Evolutionary conservation across 1,140 invertebrate genomes (phyloP), one percentile per base, ranked within the genome.

Genomic region (Drosophila melanica): DNA sequence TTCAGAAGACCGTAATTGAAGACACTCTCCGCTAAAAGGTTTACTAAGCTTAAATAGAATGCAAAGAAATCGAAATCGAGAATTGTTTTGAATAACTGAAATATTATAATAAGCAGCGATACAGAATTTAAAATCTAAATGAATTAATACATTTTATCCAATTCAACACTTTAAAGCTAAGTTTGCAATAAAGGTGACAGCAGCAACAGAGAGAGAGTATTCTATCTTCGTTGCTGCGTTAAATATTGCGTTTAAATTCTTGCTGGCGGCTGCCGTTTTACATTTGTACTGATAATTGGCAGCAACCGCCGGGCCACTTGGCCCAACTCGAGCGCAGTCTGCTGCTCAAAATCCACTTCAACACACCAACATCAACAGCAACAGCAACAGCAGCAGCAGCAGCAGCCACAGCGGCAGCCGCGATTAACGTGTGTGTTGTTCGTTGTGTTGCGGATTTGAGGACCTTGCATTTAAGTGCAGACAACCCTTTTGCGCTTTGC

Each of bases 391-490:
- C 30, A 33, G 30, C 30, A 41, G 16, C 27, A 33, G 45, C 33
- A 2, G 10, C 20, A 33, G n/a, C 64, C 50, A 54, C 62, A 76
- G 41, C 72, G 54, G 60, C 63, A 62, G 57, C 48, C 60, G 67
- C 81, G 81, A 85, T 85, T 85, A 85, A 69, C 77, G 50, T 66
- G 68, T 64, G 65, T 69, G 50, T 75, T 80, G 63, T 58, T 68
- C 50, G 47, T 16, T 64, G 42, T 73, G 53, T 35, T 69, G 53
- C 44, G 68, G 10, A 51, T 65, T 53, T 72, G 50, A 47, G 79
- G 57, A 68, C 65, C 69, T 77, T 87, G 81, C 77, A 71, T 85
- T 86, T 86, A 78, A 81, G 77, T 77, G 84, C 65, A 79, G 80
- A 68, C 79, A 74, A 60, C 48, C 74, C 54, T 68, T 75, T 75